Base-by-base conservation (phyloP, 2,797 vertebrate species). In the Galaxias olidus region DNA sequence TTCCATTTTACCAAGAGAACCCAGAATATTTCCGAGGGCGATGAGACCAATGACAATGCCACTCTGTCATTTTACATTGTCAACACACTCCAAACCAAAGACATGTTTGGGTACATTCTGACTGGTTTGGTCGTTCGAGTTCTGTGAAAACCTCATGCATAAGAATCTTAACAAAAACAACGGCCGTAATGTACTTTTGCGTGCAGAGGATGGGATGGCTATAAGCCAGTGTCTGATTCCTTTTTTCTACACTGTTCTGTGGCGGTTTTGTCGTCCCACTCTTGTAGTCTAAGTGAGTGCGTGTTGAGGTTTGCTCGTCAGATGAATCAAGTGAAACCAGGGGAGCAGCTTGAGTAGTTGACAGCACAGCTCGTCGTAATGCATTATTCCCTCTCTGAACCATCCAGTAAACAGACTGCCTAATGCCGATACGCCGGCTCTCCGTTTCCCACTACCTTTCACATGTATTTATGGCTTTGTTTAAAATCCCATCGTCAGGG, bases 391-490 rank as follows among this genome's bases (percentile, higher is more conserved):
- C 14, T 47, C 14, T 47, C 14, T 14, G 1, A 47, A 48, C 46
- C 6, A 46, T 13, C 43, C 15, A 61, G 4, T 69, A 74, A 67
- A 69, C 10, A 20, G 15, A 56, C 66, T 59, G 1, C 8, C 49
- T 72, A 12, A 68, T 59, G 59, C 71, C 69, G 44, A 18, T n/a
- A 1, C 13, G 42, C 15, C 57, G 14, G 50, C 44, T n/a, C 41
- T 18, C 18, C 60, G 47, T 74, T 78, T 80, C 60, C 65, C 65
- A 66, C 55, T 51, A 20, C 45, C 14, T 49, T 46, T 12, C 41
- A 63, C 8, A 63, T 53, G 19, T 65, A 74, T 76, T 79, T 74
- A 83, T 66, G 72, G 65, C 51, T 72, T 67, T 50, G 49, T 79
- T 46, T 15, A 59, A 77, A 77, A 71, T 46, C 61, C 57, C 18